Base-by-base conservation (phyloP, 2,113 vertebrate genomes). In the Halichoeres trimaculatus region DNA sequence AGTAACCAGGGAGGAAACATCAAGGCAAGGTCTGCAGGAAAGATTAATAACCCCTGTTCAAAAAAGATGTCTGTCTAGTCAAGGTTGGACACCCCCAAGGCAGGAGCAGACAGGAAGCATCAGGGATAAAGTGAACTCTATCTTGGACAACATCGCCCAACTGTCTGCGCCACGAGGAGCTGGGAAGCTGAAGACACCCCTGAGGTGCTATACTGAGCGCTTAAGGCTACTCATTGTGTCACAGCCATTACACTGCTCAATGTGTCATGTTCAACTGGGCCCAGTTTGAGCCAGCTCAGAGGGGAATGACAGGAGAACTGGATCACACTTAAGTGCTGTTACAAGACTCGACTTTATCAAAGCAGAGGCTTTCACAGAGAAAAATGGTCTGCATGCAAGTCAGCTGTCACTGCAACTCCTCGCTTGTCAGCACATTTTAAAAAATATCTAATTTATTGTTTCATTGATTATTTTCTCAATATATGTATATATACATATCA, bases 111-210 rank as follows among this genome's bases (percentile, higher is more conserved):
- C 30, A 38, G 71, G 63, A 50, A 59, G 52, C 65, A 83, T 69
- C 68, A 70, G 81, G 57, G 68, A 50, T 48, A 76, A 80, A 82
- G 76, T 66, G 67, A 78, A 67, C 55, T 68, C 58, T 65, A 74
- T 76, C 67, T 78, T 57, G 53, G 75, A 80, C 81, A 74, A 81
- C 68, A 61, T 67, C 59, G 79, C 83, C 77, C 35, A 40, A 68
- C 68, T 80, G 54, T 61, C 36, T 36, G 47, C 7, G 20, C 70
- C 23, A 63, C 54, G 70, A 82, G 61, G 58, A 78, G 59, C 72
- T 54, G 61, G 74, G 74, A 87, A 73, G 66, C 54, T 72, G 66
- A 91, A 83, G 83, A 86, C 72, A 70, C 74, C 81, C 85, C 58
- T 20, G 69, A 80, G 83, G 78, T 88, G 78, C 62, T 74, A 67